phyloP scores from a whole-genome alignment of 1,140 invertebrate genomes.

The Rhynchophorus ferrugineus region DNA sequence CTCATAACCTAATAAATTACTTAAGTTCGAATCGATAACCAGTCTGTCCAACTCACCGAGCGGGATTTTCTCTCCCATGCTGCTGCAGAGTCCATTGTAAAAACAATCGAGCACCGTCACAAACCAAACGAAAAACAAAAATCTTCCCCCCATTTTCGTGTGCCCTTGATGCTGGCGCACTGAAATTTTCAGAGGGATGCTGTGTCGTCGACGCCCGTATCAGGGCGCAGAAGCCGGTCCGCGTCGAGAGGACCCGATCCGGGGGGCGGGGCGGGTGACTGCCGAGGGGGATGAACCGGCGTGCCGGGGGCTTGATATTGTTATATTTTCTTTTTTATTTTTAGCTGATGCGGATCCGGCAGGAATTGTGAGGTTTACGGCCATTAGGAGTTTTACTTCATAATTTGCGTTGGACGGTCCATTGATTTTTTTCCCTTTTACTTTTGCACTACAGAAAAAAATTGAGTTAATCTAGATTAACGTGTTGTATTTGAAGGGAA shows the following conservation, averaged over 20 bases:
- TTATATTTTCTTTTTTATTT: too few species aligned
- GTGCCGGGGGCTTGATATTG: too few species aligned
- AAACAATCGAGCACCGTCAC: not conserved
- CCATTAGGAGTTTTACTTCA: too few species aligned
- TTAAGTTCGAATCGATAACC: too few species aligned
- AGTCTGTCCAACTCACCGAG: slow-evolving; percentile 39
- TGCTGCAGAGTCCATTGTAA: slow-evolving; percentile 3
- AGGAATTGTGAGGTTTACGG: too few species aligned
- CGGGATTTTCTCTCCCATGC: slow-evolving; percentile 37
- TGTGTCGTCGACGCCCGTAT: slow-evolving; percentile 30
- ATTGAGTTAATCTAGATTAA: too few species aligned
- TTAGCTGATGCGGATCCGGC: too few species aligned
- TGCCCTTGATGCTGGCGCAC: slow-evolving; percentile 17
- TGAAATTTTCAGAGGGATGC: slow-evolving; percentile 7
- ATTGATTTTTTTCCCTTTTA: too few species aligned
- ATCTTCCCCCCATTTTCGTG: slow-evolving; percentile 22
- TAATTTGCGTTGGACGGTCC: too few species aligned
- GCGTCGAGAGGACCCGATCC: slow-evolving; percentile 25
- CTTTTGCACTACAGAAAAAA: too few species aligned
- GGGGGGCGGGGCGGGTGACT: not conserved
- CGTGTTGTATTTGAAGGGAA: too few species aligned
- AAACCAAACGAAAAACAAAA: slow-evolving; percentile 12
- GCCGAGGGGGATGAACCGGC: not conserved
- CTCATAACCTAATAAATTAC: too few species aligned
- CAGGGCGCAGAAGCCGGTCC: slow-evolving; percentile 31